These are phyloP conservation scores for Drosophila biarmipes DNA, from an alignment of 1,140 invertebrate genomes.

Conservation along the genomic window DNA sequence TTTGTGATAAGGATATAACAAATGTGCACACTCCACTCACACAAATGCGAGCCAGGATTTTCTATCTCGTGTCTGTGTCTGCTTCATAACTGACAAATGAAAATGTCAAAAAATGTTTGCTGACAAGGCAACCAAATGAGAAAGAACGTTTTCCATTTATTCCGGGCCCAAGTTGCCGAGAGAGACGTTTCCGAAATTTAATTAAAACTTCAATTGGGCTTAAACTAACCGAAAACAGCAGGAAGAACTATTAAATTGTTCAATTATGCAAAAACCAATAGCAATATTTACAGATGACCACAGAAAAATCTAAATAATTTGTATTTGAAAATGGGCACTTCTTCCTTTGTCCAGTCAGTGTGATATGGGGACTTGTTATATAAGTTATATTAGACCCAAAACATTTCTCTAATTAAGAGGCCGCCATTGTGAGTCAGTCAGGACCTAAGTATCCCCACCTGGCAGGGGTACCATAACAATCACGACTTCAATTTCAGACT, in stretches of 20 bases:
- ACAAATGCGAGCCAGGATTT: conserved; percentile 38
- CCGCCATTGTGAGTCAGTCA: conserved; percentile 14
- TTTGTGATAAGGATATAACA: conserved; percentile 75
- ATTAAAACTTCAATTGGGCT: conserved; percentile 50
- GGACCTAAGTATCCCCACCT: conserved; percentile 25
- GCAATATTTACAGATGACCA: not conserved
- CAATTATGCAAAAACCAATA: conserved; percentile 14
- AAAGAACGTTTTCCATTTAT: conserved; percentile 60
- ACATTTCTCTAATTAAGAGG: conserved; percentile 33
- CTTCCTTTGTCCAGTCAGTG: not conserved
- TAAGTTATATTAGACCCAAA: not conserved
- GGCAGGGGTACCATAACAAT: conserved; percentile 41
- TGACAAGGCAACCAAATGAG: conserved; percentile 65
- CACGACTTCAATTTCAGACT: conserved; percentile 59
- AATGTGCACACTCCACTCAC: conserved; percentile 32
- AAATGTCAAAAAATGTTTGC: conserved; percentile 76
- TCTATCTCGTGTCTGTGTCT: conserved; percentile 35
- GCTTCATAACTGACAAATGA: conserved; percentile 81
- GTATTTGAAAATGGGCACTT: not conserved
- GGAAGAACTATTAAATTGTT: conserved; percentile 28
- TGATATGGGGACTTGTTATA: too few relatives aligned
- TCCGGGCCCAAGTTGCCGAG: not conserved
- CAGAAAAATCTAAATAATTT: not conserved
- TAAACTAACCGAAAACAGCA: conserved; percentile 6
- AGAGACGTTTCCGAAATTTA: conserved; percentile 55